Percentiles rank a stretch among this genome's conserved stretches.
phyloP scores from a whole-genome alignment of 2,113 vertebrate genomes.

The Macquaria australasica region DNA sequence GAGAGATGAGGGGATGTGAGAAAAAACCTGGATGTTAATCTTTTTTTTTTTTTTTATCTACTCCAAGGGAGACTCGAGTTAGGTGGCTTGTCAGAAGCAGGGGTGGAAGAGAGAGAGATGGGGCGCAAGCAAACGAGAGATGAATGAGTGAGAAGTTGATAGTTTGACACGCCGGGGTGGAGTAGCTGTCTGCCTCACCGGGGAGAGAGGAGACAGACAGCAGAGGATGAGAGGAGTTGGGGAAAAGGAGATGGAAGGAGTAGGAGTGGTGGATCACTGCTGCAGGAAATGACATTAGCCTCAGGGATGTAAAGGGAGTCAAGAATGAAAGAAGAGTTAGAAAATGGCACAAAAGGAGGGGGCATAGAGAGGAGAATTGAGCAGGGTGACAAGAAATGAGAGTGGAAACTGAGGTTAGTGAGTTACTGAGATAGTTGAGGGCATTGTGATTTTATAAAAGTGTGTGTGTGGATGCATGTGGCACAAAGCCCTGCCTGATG shows the following conservation, averaged over 20 bases:
- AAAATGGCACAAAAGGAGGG: conserved; percentile 3
- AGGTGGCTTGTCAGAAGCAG: conserved; percentile 33
- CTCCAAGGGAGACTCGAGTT: conserved; percentile 8
- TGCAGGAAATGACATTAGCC: conserved; percentile 59
- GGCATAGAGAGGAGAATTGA: not conserved
- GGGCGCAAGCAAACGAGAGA: conserved; percentile 6
- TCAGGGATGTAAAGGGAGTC: conserved; percentile 41
- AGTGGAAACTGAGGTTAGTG: conserved; percentile 14
- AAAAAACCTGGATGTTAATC: not conserved
- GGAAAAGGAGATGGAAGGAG: conserved; percentile 11
- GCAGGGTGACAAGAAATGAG: conserved; percentile 16
- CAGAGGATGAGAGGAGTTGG: conserved; percentile 36
- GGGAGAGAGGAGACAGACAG: conserved; percentile 30
- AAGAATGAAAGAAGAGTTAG: conserved; percentile 31
- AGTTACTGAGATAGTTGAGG: conserved; percentile 4
- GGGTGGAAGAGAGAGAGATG: not conserved
- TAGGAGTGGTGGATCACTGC: conserved; percentile 34
- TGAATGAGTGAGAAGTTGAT: conserved; percentile 54
- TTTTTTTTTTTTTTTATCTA: conserved; percentile 18
- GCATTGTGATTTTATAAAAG: conserved; percentile 28
- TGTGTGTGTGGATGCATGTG: conserved; percentile 20
- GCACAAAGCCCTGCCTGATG: conserved; percentile 15
- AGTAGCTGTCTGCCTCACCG: conserved; percentile 31
- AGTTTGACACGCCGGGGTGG: conserved; percentile 46
- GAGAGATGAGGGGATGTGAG: conserved; percentile 13